Evolutionary conservation across 2,797 vertebrate species (phyloP), one percentile per base, ranked within the genome.

Genomic region (Danio aesculapii): DNA sequence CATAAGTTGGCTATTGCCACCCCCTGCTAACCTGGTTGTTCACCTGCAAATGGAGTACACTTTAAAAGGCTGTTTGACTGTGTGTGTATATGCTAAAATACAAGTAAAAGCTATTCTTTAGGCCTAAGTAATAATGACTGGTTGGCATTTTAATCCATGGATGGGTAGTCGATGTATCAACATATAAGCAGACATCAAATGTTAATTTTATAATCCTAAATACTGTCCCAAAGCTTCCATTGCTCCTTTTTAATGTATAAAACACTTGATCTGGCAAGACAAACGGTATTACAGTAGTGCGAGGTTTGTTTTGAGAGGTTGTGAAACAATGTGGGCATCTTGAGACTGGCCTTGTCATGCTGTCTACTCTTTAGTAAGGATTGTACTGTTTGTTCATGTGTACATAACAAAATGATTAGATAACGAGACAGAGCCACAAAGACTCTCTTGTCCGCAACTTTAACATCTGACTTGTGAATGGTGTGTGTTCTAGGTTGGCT

Each of bases 391-490:
- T 72, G 79, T 82, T 82, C 62, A 69, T 71, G 66, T 74, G 77
- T 79, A 84, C 79, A 64, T 64, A 82, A 84, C 83, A 85, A 87
- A 91, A 89, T 86, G 64, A 88, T 57, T 87, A 86, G 91, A 91
- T 89, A 88, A 91, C 30, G 82, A 80, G 53, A 79, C 79, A 85
- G 87, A 78, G 83, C 52, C 80, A 92, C 90, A 94, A 93, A 89
- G 86, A 84, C 53, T 55, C 77, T 79, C 83, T 92, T 93, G 92
- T 92, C 90, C 78, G 74, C 12, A 14, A 41, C 77, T 68, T 80
- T 74, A 88, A 71, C 91, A 93, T 92, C 91, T 92, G 91, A 93
- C 91, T 91, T 72, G 78, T 91, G 84, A 90, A 90, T 88, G 87
- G 84, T 90, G 89, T 88, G 89, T 90, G 88, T 90, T 90, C 79